phyloP scores from a whole-genome alignment of 2,888 invertebrate species.

The Pediacus dermestoides region DNA sequence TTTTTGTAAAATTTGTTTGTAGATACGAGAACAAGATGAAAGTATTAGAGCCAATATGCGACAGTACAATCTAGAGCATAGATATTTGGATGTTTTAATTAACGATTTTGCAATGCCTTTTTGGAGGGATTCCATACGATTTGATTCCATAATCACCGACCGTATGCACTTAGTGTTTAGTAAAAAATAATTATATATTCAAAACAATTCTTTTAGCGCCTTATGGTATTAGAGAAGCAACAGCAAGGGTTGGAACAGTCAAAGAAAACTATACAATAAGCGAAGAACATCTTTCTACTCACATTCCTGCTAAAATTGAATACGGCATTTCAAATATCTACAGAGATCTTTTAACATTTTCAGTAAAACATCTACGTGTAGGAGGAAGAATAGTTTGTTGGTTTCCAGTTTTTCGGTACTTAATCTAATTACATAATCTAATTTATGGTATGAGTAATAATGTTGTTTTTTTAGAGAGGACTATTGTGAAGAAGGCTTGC shows the following conservation, averaged over 20 bases:
- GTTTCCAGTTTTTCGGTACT: conserved; percentile 84
- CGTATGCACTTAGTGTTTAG: too few species aligned
- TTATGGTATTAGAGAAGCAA: conserved; percentile 94
- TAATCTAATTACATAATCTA: not conserved
- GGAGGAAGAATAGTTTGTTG: conserved; percentile 89
- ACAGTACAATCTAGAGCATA: conserved; percentile 75
- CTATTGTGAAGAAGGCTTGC: conserved; percentile 69
- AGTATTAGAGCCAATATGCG: conserved; percentile 82
- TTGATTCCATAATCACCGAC: conserved; percentile 95
- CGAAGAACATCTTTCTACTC: conserved; percentile 63
- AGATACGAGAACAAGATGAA: conserved; percentile 76
- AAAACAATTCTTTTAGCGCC: conserved; percentile 83
- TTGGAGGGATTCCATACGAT: conserved; percentile 66
- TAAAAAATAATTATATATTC: too few species aligned
- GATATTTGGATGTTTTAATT: conserved; percentile 83
- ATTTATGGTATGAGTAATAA: conserved; percentile 1
- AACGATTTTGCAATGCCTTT: conserved; percentile 86
- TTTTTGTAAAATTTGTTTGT: conserved; percentile 22
- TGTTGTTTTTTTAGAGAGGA: conserved; percentile 58
- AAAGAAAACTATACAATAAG: conserved; percentile 60
- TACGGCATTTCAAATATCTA: conserved; percentile 82
- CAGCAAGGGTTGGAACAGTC: conserved; percentile 74
- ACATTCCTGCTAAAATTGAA: conserved; percentile 80
- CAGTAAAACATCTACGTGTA: conserved; percentile 70
- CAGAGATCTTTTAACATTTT: conserved; percentile 78